Evolutionary conservation across 2,113 vertebrate genomes (phyloP).

Genomic region (Lagopus muta): DNA sequence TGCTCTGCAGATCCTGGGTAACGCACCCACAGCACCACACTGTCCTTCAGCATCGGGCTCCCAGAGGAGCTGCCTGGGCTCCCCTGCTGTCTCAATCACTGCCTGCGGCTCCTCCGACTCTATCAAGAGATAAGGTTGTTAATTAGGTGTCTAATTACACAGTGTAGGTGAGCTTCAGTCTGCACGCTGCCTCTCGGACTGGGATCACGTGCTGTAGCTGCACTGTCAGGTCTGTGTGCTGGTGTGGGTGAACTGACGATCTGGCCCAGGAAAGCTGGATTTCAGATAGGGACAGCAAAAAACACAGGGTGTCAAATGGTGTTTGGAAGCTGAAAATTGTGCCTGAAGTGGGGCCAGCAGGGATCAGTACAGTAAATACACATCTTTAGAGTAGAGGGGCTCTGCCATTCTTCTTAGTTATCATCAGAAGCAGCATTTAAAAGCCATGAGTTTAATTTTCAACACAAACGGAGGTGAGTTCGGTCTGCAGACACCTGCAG

Average conservation of each 20-base stretch:
- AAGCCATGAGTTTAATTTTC: slow-evolving; percentile 18
- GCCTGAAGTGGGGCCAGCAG: not conserved
- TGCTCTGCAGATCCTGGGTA: not conserved
- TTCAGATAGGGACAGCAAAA: not conserved
- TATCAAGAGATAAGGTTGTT: not conserved
- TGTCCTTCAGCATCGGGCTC: not conserved
- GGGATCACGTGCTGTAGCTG: rapidly evolving
- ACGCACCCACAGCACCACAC: not conserved
- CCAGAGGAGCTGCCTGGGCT: not conserved
- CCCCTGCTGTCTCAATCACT: not conserved
- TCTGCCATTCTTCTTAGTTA: not conserved
- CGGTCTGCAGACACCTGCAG: slow-evolving; percentile 46
- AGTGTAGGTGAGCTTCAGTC: not conserved
- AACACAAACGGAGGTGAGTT: slow-evolving; percentile 7
- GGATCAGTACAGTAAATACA: not conserved
- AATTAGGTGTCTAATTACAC: not conserved
- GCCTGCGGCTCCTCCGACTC: not conserved
- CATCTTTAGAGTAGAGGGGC: not conserved
- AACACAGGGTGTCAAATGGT: not conserved
- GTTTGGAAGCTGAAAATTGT: not conserved
- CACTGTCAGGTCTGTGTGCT: not conserved
- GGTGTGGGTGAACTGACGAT: not conserved
- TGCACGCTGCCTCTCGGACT: not conserved
- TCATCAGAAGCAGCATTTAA: slow-evolving; percentile 10
- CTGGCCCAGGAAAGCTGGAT: not conserved